Evolutionary conservation across 2,797 vertebrate species (phyloP), one percentile per base, ranked within the genome.

Genomic region (Fistularia tabacaria): DNA sequence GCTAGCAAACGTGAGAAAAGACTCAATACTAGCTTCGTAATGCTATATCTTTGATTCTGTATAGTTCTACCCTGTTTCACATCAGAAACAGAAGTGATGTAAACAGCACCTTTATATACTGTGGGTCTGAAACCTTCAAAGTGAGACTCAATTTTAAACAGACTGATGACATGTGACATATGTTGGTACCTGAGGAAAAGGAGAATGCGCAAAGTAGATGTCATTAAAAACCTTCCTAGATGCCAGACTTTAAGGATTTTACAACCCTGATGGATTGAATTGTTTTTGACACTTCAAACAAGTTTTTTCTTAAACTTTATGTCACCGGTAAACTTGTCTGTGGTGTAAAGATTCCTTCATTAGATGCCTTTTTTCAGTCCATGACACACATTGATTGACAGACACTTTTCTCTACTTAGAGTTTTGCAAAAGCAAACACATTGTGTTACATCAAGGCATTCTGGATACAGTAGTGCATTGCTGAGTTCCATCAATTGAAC

Each of bases 181-280:
- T 62, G 60, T 69, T 55, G 37, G 42, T 82, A 80, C 84, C 84
- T 83, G 84, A 88, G 84, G 73, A 25, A 25, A 77, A 57, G 64
- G 48, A 67, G 4, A 9, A 61, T 44, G 14, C 59, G 63, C 59
- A 75, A 36, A 71, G 57, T 60, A 51, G 7, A 59, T 48, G 56
- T 46, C 13, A 52, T 59, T 7, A 25, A 38, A 25, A 25, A 25
- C 25, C 25, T 25, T 25, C 5, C 25, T 25, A 25, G 25, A 25
- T 25, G 25, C 25, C 25, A 3, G 25, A 25, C 25, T 25, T 25
- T 25, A 25, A 25, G 25, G 25, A 25, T 25, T 25, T 25, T 2
- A 25, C 2, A 25, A 25, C 25, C 25, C 25, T 5, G 5, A 5
- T 25, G 2, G 25, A 25, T 25, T 25, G 2, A 25, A 25, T 25